Percentiles rank a stretch among this genome's conserved stretches.
Conservation (phyloP, 2,113 vertebrate species). For the Chelonoidis abingdonii region DNA sequence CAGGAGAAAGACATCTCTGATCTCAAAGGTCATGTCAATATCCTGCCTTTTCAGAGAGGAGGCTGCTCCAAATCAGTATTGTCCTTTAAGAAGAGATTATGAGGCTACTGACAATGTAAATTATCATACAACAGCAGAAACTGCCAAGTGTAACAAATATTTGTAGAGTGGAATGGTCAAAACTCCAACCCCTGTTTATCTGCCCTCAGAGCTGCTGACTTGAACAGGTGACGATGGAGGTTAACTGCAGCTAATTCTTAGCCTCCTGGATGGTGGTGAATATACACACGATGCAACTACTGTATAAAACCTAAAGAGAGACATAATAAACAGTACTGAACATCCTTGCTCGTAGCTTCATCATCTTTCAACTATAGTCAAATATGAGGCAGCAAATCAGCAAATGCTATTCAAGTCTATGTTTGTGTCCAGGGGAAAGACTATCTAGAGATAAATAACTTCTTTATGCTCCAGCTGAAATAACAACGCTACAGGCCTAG, state of each 20-base stretch:
- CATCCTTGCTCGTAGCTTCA: not conserved
- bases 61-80: not conserved
- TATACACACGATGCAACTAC: fast-evolving
- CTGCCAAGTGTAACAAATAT: not conserved
- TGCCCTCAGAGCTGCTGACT: not conserved
- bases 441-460: not conserved
- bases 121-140: not conserved
- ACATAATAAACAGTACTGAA: not conserved
- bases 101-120: not conserved
- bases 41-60: not conserved
- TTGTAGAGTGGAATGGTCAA: not conserved
- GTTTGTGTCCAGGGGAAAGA: not conserved
- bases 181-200: not conserved
- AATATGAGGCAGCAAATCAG: not conserved
- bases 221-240: fast-evolving
- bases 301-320: not conserved
- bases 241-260: not conserved
- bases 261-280: not conserved
- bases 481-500: not conserved
- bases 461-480: not conserved
- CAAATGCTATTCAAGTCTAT: not conserved
- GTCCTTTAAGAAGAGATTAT: not conserved
- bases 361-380: not conserved
- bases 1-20: not conserved
- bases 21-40: not conserved